A percentile compares a stretch with the other conserved stretches of the same genome.
Evolutionary conservation across 2,888 invertebrate genomes (phyloP).

Genomic region (Synanthedon myopaeformis): DNA sequence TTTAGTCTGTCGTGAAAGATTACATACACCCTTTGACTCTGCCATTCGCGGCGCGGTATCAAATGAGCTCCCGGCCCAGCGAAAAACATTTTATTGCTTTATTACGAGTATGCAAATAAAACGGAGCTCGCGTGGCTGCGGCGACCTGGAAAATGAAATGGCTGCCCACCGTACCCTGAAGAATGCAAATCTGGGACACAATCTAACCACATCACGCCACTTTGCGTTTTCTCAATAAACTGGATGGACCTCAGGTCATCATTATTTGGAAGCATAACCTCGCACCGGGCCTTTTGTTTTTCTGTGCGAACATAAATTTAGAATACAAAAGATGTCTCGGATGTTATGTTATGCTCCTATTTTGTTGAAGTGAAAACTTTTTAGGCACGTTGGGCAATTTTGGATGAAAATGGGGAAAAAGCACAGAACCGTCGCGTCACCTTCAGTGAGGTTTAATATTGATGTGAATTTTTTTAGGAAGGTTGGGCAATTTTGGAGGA

Average conservation of each 20-base stretch:
- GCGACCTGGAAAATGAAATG: constrained; percentile 33
- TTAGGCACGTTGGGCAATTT: no score
- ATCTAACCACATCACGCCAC: constrained; percentile 26
- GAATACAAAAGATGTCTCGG: no score
- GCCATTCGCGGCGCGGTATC: constrained; percentile 10
- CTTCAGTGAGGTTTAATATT: no score
- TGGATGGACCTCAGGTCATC: not conserved
- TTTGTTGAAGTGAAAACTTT: no score
- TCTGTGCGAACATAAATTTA: no score
- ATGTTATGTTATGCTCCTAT: no score
- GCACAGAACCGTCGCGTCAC: no score
- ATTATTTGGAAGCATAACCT: not conserved
- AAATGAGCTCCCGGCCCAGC: constrained; percentile 20
- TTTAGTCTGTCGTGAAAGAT: not conserved
- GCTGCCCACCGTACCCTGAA: constrained; percentile 26
- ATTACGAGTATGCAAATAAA: constrained; percentile 40
- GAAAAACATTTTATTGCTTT: constrained; percentile 35
- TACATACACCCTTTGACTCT: constrained; percentile 5
- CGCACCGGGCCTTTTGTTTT: no score
- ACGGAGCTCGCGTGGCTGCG: constrained; percentile 26
- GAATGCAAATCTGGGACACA: constrained; percentile 42
- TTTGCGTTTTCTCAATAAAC: constrained; percentile 8
- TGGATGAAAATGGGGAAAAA: no score
- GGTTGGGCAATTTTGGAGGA: no score
- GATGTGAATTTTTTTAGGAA: no score